Percentiles rank a stretch among this genome's conserved stretches.
These are phyloP conservation scores for Macrobrachium rosenbergii DNA, from an alignment of 1,140 invertebrate species.

Conservation along the genomic window DNA sequence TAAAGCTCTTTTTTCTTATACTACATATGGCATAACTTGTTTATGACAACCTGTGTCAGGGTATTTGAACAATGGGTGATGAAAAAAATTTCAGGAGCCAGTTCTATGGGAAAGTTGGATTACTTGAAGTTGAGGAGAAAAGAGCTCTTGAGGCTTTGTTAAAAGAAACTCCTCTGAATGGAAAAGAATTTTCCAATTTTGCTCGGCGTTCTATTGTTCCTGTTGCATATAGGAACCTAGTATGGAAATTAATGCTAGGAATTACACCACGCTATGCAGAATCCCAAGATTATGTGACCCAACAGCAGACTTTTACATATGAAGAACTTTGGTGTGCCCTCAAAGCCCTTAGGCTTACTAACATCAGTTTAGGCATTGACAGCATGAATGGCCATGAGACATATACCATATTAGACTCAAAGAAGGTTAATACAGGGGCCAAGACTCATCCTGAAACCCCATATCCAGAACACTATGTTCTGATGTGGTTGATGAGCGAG, in stretches of 20 bases:
- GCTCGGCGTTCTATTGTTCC: constrained; percentile 81
- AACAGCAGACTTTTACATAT: constrained; percentile 59
- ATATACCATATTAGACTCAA: neutral
- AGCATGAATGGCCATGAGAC: neutral
- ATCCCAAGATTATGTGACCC: constrained; percentile 30
- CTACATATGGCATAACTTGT: neutral
- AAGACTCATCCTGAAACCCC: constrained; percentile 3
- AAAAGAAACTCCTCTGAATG: constrained; percentile 87
- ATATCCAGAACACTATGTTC: constrained; percentile 24
- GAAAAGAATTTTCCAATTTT: constrained; percentile 79
- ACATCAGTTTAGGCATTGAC: neutral
- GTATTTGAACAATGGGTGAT: constrained; percentile 45
- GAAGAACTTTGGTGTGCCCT: constrained; percentile 48
- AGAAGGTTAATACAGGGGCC: neutral
- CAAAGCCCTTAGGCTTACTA: constrained; percentile 30
- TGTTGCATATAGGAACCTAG: constrained; percentile 81
- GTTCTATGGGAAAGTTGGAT: constrained; percentile 92
- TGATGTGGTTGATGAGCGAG: constrained; percentile 55
- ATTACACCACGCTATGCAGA: constrained; percentile 71
- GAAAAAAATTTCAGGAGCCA: constrained; percentile 87
- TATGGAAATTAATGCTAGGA: constrained; percentile 86
- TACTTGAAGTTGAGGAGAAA: constrained; percentile 91
- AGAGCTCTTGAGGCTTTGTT: constrained; percentile 92
- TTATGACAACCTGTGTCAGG: neutral
- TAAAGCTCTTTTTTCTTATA: neutral